These are phyloP conservation scores for Ips nitidus DNA, from an alignment of 1,140 invertebrate genomes.

Conservation along the genomic window DNA sequence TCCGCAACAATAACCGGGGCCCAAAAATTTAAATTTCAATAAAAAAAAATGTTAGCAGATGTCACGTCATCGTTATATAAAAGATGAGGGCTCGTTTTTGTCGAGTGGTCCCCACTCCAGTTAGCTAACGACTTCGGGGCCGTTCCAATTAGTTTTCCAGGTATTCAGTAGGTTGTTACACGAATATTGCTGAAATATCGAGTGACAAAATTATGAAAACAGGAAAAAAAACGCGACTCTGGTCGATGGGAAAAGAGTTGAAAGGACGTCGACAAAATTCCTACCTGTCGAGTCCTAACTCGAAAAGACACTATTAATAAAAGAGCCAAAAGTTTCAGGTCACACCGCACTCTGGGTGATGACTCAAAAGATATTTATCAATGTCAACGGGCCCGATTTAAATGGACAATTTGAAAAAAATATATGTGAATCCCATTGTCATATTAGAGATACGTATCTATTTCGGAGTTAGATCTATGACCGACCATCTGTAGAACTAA, in stretches of 20 bases:
- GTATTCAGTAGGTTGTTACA: too few relatives aligned
- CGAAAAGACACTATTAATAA: slow-evolving; percentile 22
- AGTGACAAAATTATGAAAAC: too few relatives aligned
- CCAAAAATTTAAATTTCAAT: slow-evolving; percentile 5
- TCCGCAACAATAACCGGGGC: neutral
- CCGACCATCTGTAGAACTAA: slow-evolving; percentile 10
- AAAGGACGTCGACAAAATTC: too few relatives aligned
- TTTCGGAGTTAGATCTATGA: slow-evolving; percentile 7
- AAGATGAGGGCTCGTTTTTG: slow-evolving; percentile 4
- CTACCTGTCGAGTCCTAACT: slow-evolving; percentile 9
- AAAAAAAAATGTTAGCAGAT: neutral
- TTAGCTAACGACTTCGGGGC: neutral
- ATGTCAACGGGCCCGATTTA: slow-evolving; percentile 21
- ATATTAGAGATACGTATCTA: slow-evolving; percentile 22
- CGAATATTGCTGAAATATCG: too few relatives aligned
- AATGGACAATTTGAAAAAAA: slow-evolving; percentile 20
- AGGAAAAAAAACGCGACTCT: too few relatives aligned
- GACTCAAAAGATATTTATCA: slow-evolving; percentile 23
- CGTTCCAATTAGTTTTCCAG: slow-evolving; percentile 1
- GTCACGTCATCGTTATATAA: neutral
- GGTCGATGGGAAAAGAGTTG: too few relatives aligned
- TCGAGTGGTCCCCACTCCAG: neutral
- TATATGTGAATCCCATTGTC: slow-evolving; percentile 24
- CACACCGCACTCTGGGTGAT: slow-evolving; percentile 13
- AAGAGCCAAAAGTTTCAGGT: slow-evolving; percentile 18